phyloP scores from a whole-genome alignment of 2,888 invertebrate genomes.

The Drosophila sordidapex region DNA sequence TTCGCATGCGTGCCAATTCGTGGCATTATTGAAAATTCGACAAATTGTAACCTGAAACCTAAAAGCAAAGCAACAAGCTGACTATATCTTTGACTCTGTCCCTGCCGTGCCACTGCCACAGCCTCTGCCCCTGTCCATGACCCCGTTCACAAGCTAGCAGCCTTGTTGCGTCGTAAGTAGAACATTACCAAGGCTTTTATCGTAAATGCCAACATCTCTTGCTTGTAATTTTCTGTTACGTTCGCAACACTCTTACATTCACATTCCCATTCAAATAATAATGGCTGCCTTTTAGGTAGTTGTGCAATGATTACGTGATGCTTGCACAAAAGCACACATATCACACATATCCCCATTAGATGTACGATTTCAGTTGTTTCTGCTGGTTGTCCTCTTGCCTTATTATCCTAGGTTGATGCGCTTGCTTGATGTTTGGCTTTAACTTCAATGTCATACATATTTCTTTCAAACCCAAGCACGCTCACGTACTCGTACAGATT shows the following conservation, averaged over 20 bases:
- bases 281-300: slow-evolving; percentile 78
- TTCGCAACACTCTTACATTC: slow-evolving; percentile 71
- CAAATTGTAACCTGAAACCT: slow-evolving; percentile 54
- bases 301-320: slow-evolving; percentile 79
- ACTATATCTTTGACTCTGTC: slow-evolving; percentile 3
- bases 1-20: slow-evolving; percentile 63
- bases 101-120: not conserved
- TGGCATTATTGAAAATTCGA: slow-evolving; percentile 65
- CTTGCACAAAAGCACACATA: slow-evolving; percentile 58
- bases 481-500: slow-evolving; percentile 9
- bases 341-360: slow-evolving; percentile 64
- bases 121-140: slow-evolving; percentile 17
- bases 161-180: slow-evolving; percentile 71
- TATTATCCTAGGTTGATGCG: slow-evolving; percentile 45
- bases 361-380: slow-evolving; percentile 68
- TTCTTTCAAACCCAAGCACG: slow-evolving; percentile 43
- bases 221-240: slow-evolving; percentile 81
- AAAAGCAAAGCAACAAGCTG: slow-evolving; percentile 51
- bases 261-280: slow-evolving; percentile 79
- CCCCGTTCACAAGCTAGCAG: slow-evolving; percentile 25
- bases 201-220: slow-evolving; percentile 80
- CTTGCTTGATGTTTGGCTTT: slow-evolving; percentile 64
- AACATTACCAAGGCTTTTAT: slow-evolving; percentile 80
- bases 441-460: slow-evolving; percentile 66
- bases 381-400: slow-evolving; percentile 43